Conservation (phyloP, 2,797 vertebrate genomes). For the Vespertilio murinus region DNA sequence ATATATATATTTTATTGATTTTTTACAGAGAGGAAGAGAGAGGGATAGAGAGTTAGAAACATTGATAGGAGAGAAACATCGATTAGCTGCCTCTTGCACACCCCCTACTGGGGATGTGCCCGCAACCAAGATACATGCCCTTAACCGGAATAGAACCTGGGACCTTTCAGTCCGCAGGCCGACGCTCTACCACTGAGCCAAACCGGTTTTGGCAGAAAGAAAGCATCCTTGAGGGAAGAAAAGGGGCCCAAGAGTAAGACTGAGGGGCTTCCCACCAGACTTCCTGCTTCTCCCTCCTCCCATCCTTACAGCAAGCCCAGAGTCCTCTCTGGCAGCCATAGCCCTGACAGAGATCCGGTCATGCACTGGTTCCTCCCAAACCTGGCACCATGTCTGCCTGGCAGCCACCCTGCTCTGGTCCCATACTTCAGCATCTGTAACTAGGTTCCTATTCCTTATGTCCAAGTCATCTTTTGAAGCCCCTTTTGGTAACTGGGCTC, state of each 20-base stretch:
- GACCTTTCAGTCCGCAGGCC: no score
- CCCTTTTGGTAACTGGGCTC: background rate
- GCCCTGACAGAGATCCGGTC: background rate
- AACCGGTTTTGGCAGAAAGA: no score
- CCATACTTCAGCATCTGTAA: background rate
- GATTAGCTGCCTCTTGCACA: no score
- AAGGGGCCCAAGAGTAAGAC: background rate
- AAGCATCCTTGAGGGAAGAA: background rate
- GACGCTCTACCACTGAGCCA: no score
- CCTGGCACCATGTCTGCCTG: background rate
- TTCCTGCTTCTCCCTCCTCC: background rate
- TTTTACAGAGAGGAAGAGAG: no score
- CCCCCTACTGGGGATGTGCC: no score
- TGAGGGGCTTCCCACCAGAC: background rate
- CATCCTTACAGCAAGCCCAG: background rate
- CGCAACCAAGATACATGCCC: no score
- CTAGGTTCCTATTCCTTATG: background rate
- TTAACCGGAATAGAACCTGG: no score
- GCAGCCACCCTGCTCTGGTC: background rate
- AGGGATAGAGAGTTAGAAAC: no score
- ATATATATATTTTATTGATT: no score
- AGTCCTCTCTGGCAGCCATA: background rate
- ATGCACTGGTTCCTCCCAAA: no score
- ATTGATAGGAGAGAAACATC: no score
- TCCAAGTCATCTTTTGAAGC: background rate